Evolutionary conservation across 2,888 invertebrate genomes (phyloP).

Genomic region (Chrysodeixis includens): DNA sequence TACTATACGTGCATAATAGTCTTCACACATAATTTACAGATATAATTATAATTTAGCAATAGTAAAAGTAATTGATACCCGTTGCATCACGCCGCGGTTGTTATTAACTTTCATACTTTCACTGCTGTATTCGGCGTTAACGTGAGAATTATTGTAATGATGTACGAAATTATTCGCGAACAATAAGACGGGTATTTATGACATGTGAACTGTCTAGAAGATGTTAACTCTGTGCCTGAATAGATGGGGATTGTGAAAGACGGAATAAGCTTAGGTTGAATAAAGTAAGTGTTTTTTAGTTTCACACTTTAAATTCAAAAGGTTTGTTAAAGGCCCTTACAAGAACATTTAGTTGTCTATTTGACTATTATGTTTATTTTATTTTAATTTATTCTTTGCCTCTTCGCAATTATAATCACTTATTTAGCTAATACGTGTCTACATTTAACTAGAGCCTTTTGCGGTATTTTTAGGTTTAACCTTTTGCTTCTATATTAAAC

Average conservation of each 20-base stretch:
- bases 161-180: conserved; percentile 23
- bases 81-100: conserved; percentile 26
- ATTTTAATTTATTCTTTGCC: too few relatives aligned
- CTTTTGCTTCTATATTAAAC: too few relatives aligned
- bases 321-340: too few relatives aligned
- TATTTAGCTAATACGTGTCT: too few relatives aligned
- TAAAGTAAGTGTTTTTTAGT: too few relatives aligned
- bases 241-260: neutral
- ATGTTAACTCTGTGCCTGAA: neutral
- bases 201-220: neutral
- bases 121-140: conserved; percentile 28
- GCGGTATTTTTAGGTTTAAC: too few relatives aligned
- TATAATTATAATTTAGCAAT: conserved; percentile 14
- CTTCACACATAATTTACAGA: conserved; percentile 6
- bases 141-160: conserved; percentile 45
- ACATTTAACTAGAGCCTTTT: too few relatives aligned
- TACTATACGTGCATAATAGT: neutral
- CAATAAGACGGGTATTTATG: neutral
- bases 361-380: too few relatives aligned
- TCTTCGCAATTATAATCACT: too few relatives aligned
- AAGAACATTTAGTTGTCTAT: too few relatives aligned
- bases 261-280: too few relatives aligned
- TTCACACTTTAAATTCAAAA: too few relatives aligned
- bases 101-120: conserved; percentile 49
- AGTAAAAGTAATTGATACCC: conserved; percentile 31